Conservation (phyloP, 2,113 vertebrate species). For the Laticauda colubrina region DNA sequence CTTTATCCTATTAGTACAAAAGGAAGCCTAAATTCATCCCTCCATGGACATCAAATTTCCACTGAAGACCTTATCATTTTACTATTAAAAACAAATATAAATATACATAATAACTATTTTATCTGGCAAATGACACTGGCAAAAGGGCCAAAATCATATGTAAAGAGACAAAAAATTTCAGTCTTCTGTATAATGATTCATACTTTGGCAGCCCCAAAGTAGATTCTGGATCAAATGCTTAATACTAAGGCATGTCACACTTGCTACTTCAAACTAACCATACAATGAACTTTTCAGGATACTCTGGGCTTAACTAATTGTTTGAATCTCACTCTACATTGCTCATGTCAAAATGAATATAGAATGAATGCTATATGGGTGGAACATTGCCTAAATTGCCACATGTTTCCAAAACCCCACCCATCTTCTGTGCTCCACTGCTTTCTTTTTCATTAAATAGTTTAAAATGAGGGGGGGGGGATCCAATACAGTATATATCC, state of each 20-base stretch:
- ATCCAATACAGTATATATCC: not conserved
- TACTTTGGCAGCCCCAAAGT: not conserved
- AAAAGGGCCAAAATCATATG: not conserved
- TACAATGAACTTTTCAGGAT: not conserved
- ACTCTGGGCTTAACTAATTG: not conserved
- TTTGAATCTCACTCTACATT: constrained; percentile 7
- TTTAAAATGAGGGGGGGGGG: not conserved
- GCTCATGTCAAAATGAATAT: not conserved
- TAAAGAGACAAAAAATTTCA: not conserved
- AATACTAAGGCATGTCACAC: not conserved
- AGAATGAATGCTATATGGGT: constrained; percentile 13
- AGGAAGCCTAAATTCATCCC: not conserved
- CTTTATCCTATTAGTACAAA: not conserved
- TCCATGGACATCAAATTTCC: not conserved
- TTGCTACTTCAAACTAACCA: not conserved
- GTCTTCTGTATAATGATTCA: rapidly evolving
- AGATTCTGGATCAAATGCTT: not conserved
- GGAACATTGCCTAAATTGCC: not conserved
- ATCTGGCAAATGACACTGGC: not conserved
- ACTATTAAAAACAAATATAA: not conserved
- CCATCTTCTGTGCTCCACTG: not conserved
- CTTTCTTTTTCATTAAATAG: not conserved
- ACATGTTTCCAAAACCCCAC: not conserved
- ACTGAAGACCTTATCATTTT: not conserved
- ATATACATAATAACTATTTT: not conserved